Evolutionary conservation across 2,113 vertebrate species (phyloP).

Genomic region (Rafetus swinhoei): DNA sequence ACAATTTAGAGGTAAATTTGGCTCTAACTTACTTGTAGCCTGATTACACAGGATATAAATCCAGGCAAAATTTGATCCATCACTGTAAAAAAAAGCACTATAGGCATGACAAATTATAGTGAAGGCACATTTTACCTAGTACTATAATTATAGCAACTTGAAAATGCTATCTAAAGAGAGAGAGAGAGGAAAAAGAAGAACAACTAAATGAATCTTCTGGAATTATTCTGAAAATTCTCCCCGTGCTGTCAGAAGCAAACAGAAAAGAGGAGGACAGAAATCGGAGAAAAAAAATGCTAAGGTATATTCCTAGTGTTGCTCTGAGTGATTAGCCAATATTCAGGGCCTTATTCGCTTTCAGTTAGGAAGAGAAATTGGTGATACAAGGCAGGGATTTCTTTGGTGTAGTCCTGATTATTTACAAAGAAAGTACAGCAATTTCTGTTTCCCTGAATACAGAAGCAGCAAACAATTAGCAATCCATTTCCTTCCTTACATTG

Average conservation of each 20-base stretch:
- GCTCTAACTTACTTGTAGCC: background rate
- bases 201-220: slow-evolving; percentile 61
- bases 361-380: background rate
- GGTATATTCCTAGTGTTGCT: background rate
- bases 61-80: background rate
- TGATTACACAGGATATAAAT: background rate
- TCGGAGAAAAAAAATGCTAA: slow-evolving; percentile 48
- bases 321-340: background rate
- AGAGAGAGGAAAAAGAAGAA: slow-evolving; percentile 37
- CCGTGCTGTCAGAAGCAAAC: slow-evolving; percentile 26
- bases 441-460: background rate
- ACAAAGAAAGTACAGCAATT: background rate
- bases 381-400: background rate
- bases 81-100: slow-evolving; percentile 15
- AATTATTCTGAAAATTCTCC: slow-evolving; percentile 55
- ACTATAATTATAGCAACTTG: slow-evolving; percentile 62
- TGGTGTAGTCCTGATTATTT: background rate
- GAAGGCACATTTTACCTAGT: slow-evolving; percentile 55
- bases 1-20: background rate
- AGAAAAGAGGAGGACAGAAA: slow-evolving; percentile 39
- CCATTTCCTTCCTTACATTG: background rate
- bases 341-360: background rate
- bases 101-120: slow-evolving; percentile 26
- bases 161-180: slow-evolving; percentile 63
- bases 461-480: background rate